Percentiles rank a stretch among this genome's conserved stretches.
phyloP scores from a whole-genome alignment of 2,113 vertebrate species.

The Seriola aureovittata region DNA sequence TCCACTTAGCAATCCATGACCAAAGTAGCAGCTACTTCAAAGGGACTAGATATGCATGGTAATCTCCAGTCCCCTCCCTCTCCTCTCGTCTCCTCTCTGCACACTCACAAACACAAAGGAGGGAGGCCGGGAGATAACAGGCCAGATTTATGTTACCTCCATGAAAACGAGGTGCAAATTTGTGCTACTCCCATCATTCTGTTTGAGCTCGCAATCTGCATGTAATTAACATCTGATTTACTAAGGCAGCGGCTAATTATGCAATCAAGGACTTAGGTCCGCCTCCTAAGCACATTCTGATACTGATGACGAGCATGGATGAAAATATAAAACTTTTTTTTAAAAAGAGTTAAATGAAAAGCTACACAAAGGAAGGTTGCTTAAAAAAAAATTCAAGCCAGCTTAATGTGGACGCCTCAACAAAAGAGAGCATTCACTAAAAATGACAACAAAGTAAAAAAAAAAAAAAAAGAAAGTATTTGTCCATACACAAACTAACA shows the following conservation, averaged over 20 bases:
- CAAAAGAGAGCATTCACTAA: slow-evolving; percentile 7
- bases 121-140: background rate
- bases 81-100: background rate
- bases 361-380: background rate
- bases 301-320: slow-evolving; percentile 19
- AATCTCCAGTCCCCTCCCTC: slow-evolving; percentile 43
- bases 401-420: background rate
- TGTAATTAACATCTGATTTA: slow-evolving; percentile 74
- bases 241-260: slow-evolving; percentile 64
- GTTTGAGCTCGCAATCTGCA: slow-evolving; percentile 61
- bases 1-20: slow-evolving; percentile 61
- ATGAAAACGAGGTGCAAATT: slow-evolving; percentile 17
- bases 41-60: slow-evolving; percentile 50
- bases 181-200: slow-evolving; percentile 28
- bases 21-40: slow-evolving; percentile 70
- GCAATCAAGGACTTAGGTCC: slow-evolving; percentile 59
- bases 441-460: background rate
- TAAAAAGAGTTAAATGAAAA: background rate
- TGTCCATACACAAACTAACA: background rate
- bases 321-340: background rate
- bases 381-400: background rate
- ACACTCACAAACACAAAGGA: slow-evolving; percentile 18
- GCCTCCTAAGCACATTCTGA: slow-evolving; percentile 35
- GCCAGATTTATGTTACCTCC: slow-evolving; percentile 14
- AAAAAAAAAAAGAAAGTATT: background rate